Percentiles rank a stretch among this genome's conserved stretches.
phyloP scores from a whole-genome alignment of 2,797 vertebrate species.

The Labeo calbasu region DNA sequence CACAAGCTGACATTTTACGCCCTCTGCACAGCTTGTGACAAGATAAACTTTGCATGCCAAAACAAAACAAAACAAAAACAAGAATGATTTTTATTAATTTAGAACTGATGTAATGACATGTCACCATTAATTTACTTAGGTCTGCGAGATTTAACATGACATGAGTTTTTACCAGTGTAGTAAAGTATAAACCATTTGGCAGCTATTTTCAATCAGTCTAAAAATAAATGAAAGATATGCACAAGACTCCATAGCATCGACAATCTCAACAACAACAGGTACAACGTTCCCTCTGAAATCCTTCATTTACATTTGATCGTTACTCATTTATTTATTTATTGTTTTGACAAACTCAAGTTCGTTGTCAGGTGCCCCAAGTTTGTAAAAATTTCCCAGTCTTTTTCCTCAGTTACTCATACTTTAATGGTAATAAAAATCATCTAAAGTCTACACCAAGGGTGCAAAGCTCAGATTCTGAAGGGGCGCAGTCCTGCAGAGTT shows the following conservation, averaged over 20 bases:
- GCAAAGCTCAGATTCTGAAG: background rate
- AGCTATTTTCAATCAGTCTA: constrained; percentile 79
- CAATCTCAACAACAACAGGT: constrained; percentile 77
- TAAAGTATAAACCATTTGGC: background rate
- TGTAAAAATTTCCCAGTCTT: constrained; percentile 84
- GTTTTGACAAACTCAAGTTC: constrained; percentile 84
- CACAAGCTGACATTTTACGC: too few species aligned
- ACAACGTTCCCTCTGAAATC: constrained; percentile 91
- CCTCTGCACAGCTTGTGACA: too few species aligned
- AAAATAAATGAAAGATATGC: constrained; percentile 92
- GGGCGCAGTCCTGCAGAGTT: background rate
- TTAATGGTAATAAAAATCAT: too few species aligned
- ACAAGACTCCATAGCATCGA: constrained; percentile 92
- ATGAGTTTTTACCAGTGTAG: background rate
- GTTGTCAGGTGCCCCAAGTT: constrained; percentile 86
- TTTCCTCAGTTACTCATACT: constrained; percentile 74
- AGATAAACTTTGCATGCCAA: too few species aligned
- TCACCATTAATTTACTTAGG: background rate
- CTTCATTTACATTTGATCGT: constrained; percentile 82
- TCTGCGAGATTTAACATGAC: background rate
- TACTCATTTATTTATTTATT: constrained; percentile 70
- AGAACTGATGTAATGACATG: background rate
- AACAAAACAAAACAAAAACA: background rate
- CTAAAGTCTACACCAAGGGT: background rate
- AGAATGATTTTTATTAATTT: background rate